Evolutionary conservation across 2,113 vertebrate genomes (phyloP), one percentile per base, ranked within the genome.

Genomic region (Coptodon rendalli): DNA sequence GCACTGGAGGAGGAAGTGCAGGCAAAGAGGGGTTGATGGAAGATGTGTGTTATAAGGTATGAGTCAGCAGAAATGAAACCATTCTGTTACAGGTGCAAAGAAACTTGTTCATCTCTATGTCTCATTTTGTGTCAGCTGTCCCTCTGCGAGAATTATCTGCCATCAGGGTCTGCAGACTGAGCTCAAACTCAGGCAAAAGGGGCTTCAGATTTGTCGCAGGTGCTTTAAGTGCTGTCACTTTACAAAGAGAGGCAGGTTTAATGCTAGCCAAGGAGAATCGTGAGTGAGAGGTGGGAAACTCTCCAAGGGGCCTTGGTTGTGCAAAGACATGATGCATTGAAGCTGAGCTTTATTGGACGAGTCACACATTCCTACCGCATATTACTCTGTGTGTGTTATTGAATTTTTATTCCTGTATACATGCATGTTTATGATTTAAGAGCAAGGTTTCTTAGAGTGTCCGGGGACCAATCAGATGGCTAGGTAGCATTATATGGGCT

Each of bases 11-110:
- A 91, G 76, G 50, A 81, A 13, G 48, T n/a, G 11, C 3, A 36
- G 17, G 34, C 6, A 81, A 40, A 11, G 63, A 17, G 82, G 57
- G 79, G 83, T 43, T 3, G 34, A 82, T 86, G 36, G 53, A 84
- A 85, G 84, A 79, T 79, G 56, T 29, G 12, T 59, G 80, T 83
- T 78, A 59, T 80, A 83, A 78, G 87, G 31, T 76, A 94, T 94
- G 94, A 95, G 81, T 95, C 94, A 92, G 94, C 93, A 57, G 22
- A 89, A 95, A 92, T 84, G 6, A 63, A 80, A 82, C 40, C 59
- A 54, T 86, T 92, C 87, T 68, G 83, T 93, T 80, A 57, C 48
- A 87, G 87, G 88, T 89, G 87, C 91, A 90, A 89, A 82, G 88
- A 92, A 94, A 91, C 80, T 63, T 43, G 16, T 66, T 83, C 85